Evolutionary conservation across 2,797 vertebrate genomes (phyloP), one percentile per base, ranked within the genome.

Genomic region (Myripristis murdjan): DNA sequence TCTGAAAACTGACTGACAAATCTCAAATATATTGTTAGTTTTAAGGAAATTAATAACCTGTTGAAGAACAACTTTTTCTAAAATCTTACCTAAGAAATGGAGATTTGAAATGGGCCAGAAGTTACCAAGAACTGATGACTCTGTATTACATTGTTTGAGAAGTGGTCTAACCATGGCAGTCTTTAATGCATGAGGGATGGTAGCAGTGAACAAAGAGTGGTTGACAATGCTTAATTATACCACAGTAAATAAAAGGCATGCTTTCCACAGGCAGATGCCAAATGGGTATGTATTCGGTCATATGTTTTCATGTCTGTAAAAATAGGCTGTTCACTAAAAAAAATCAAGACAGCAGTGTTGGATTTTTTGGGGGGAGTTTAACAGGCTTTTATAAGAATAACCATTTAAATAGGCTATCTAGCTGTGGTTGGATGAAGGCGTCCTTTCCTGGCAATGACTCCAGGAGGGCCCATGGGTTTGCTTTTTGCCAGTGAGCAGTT

Each of bases 391-490:
- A 16, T 49, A 18, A 4, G n/a, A 54, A 39, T 39, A 39, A 39
- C 4, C 12, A 39, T 1, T 67, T 58, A 12, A 72, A 64, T 70
- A 31, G 9, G 20, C 15, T 24, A 0, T 48, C 65, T 63, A 43
- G 48, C 48, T 55, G 14, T 48, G 49, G 35, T 28, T 70, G 55
- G 55, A 64, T 70, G 48, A 65, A 54, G 14, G 28, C 16, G 20
- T 58, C 22, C 26, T 7, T 28, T 79, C 11, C 39, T 68, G 56
- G 23, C 10, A 52, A 33, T 4, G 6, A 28, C 46, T 51, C 54
- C 46, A 61, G 67, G 55, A 69, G 35, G 77, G 57, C 65, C 59
- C 68, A 62, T 77, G 14, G 20, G 60, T 82, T 74, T 60, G 59
- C 33, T 65, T 54, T 20, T 39, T 62, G n/a, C 70, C 37, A 47